A percentile compares a stretch with the other conserved stretches of the same genome.
Conservation (phyloP, 2,113 vertebrate species). For the Desmodus rotundus region DNA sequence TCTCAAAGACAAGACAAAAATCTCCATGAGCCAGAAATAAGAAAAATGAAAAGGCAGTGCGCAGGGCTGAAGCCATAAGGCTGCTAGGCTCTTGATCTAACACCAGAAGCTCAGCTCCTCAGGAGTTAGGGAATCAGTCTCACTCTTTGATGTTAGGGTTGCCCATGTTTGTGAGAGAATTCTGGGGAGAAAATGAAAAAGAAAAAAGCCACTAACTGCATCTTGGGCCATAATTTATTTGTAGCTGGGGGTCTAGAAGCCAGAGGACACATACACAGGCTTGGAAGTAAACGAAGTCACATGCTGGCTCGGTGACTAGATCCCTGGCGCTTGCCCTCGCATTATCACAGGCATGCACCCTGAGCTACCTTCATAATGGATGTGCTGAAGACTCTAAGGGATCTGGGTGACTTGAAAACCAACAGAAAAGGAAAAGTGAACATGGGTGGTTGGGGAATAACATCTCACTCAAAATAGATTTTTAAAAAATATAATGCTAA, state of each 20-base stretch:
- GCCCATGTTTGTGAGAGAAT: neutral
- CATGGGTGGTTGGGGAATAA: neutral
- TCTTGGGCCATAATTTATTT: neutral
- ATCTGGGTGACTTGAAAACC: neutral
- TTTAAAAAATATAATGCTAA: neutral
- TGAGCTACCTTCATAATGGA: neutral
- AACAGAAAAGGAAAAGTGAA: neutral
- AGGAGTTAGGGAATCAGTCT: neutral
- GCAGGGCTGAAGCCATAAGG: neutral
- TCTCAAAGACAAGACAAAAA: conserved; percentile 7
- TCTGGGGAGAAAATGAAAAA: neutral
- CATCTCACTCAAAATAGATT: neutral
- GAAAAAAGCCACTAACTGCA: neutral
- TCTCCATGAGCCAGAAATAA: neutral
- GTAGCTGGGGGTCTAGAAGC: neutral
- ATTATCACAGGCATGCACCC: neutral
- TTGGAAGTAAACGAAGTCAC: neutral
- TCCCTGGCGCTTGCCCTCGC: neutral
- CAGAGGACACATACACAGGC: neutral
- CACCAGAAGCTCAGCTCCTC: neutral
- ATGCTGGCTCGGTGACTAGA: neutral
- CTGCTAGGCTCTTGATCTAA: neutral
- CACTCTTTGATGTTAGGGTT: neutral
- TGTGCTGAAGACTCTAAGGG: neutral
- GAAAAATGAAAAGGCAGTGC: neutral